Conservation (phyloP, 2,888 invertebrate genomes). For the Glyphotaelius pellucidus region DNA sequence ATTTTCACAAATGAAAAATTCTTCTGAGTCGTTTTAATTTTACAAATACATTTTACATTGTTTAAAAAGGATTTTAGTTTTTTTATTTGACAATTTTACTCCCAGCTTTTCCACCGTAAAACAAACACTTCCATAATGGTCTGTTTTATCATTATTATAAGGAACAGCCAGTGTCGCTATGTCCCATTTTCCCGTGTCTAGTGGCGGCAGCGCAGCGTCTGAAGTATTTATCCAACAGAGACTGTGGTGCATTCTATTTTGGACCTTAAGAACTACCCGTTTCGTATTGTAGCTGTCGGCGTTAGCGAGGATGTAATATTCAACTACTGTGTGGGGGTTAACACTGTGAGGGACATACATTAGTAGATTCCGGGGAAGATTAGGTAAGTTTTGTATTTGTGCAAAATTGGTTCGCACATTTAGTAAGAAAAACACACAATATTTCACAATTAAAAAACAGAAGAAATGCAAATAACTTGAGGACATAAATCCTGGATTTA, state of each 20-base stretch:
- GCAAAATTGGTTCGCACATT: too few relatives aligned
- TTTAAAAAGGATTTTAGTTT: not conserved
- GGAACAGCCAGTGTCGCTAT: constrained; percentile 5
- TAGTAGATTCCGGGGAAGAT: too few relatives aligned
- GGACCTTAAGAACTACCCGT: constrained; percentile 21
- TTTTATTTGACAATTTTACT: not conserved
- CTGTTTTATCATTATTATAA: not conserved
- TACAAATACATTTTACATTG: too few relatives aligned
- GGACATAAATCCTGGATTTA: too few relatives aligned
- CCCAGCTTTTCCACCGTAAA: not conserved
- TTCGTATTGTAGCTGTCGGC: constrained; percentile 14
- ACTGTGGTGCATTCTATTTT: constrained; percentile 43
- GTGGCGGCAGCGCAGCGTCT: constrained; percentile 24
- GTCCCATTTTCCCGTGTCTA: constrained; percentile 35
- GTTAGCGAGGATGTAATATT: not conserved
- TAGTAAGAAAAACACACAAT: too few relatives aligned
- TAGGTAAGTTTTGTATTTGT: too few relatives aligned
- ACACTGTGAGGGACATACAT: not conserved
- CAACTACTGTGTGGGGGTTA: not conserved
- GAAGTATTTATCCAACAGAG: constrained; percentile 40
- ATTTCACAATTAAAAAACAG: too few relatives aligned
- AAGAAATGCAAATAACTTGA: too few relatives aligned
- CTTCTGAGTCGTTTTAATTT: too few relatives aligned
- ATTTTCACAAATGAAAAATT: too few relatives aligned
- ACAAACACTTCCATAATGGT: not conserved